Evolutionary conservation across 2,888 invertebrate genomes (phyloP).

Genomic region (Pomacea canaliculata): DNA sequence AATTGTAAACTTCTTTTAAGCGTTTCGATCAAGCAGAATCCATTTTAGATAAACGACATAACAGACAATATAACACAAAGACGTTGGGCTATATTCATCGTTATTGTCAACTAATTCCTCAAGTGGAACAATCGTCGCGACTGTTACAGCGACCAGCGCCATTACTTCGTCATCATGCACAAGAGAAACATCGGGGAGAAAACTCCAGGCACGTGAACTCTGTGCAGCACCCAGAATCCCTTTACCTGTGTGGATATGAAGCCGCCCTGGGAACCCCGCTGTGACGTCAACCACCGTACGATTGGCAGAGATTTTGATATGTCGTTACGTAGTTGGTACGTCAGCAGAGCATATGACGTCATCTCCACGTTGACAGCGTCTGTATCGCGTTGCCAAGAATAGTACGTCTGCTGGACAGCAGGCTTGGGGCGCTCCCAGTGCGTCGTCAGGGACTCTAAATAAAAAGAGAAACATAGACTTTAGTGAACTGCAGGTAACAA

Average conservation of each 20-base stretch:
- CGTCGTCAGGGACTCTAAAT: constrained; percentile 25
- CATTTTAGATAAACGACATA: too few relatives aligned
- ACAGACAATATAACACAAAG: too few relatives aligned
- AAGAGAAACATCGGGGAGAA: too few relatives aligned
- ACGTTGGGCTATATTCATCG: too few relatives aligned
- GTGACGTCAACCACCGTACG: constrained; percentile 65
- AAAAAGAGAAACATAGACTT: not conserved
- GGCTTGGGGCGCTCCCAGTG: constrained; percentile 58
- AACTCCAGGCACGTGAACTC: too few relatives aligned
- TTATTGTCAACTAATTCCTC: too few relatives aligned
- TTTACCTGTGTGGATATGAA: constrained; percentile 68
- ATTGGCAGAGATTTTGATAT: constrained; percentile 53
- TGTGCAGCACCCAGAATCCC: too few relatives aligned
- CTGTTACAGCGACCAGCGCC: too few relatives aligned
- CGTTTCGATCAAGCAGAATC: too few relatives aligned
- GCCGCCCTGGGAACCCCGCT: constrained; percentile 64
- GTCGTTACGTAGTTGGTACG: constrained; percentile 45
- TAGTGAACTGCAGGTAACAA: not conserved
- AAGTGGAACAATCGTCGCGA: too few relatives aligned
- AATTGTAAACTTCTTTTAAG: too few relatives aligned
- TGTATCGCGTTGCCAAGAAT: constrained; percentile 47
- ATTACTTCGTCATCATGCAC: too few relatives aligned
- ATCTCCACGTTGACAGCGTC: constrained; percentile 64
- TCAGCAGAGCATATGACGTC: constrained; percentile 66
- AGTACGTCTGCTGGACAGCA: constrained; percentile 20